A percentile compares a stretch with the other conserved stretches of the same genome.
Evolutionary conservation across 2,888 invertebrate species (phyloP).

Genomic region (Eurytoma californica): DNA sequence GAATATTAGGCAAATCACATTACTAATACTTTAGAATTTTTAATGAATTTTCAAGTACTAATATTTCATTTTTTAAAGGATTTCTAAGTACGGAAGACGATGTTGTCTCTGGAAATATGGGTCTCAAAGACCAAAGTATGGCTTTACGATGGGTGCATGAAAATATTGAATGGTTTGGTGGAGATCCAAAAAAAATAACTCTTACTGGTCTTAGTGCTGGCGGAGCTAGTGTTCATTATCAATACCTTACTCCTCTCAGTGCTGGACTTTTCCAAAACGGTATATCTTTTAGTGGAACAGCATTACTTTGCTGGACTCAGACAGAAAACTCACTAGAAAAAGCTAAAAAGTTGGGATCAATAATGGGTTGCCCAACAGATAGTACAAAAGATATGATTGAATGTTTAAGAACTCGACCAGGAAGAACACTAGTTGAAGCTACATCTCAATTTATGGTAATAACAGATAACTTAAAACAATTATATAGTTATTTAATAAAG

Average conservation of each 20-base stretch:
- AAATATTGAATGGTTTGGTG: constrained; percentile 84
- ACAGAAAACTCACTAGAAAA: constrained; percentile 76
- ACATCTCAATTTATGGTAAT: constrained; percentile 78
- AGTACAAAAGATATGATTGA: constrained; percentile 78
- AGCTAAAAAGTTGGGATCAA: constrained; percentile 78
- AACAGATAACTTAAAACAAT: background rate
- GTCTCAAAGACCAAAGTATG: constrained; percentile 84
- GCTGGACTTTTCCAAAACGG: constrained; percentile 78
- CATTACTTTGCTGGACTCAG: constrained; percentile 77
- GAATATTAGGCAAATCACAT: constrained; percentile 75
- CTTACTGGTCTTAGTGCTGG: constrained; percentile 85
- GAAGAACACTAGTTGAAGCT: constrained; percentile 78
- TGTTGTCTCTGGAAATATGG: constrained; percentile 82
- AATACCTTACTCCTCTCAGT: constrained; percentile 81
- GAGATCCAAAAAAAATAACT: constrained; percentile 83
- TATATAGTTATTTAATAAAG: constrained; percentile 1
- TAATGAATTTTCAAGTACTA: constrained; percentile 3
- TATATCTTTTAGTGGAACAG: constrained; percentile 84
- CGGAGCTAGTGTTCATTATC: constrained; percentile 85
- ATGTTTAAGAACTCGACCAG: constrained; percentile 81
- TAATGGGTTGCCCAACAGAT: constrained; percentile 80
- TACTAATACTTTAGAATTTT: background rate
- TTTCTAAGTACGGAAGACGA: constrained; percentile 86
- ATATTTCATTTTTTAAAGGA: constrained; percentile 74
- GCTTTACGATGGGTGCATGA: constrained; percentile 83